Evolutionary conservation across 2,113 vertebrate species (phyloP), one percentile per base, ranked within the genome.

Genomic region (Castor canadensis): DNA sequence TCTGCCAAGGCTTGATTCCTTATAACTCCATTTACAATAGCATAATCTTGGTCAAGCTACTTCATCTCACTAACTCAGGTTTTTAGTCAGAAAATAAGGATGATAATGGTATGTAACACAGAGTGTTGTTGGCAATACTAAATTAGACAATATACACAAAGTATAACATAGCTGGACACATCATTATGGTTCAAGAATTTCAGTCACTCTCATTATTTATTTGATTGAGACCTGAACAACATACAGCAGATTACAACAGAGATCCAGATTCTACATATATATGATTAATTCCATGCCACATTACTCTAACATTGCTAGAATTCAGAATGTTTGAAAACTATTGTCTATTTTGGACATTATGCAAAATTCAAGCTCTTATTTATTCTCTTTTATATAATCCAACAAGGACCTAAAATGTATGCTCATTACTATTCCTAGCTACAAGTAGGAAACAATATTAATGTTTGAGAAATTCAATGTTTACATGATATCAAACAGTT

Each of bases 391-490:
- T 64, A 52, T 77, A 47, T 56, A 91, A 94, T 69, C 47, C 17
- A 75, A 95, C 20, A 85, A 81, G 43, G 11, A 93, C 49, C 89
- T 12, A 94, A 94, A 45, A 93, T 26, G 3, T 43, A 75, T 77
- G n/a, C 28, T 91, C n/a, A 38, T 67, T 69, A 15, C 24, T 80
- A 52, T 85, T 77, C 47, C 52, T 22, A 67, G 45, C 7, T n/a
- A 73, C 17, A 79, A 88, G 13, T 12, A 91, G 38, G 32, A 96
- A 93, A 64, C 11, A 67, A 69, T 54, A 94, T 19, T 77, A 71
- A 95, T 85, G 72, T 79, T 92, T 47, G 24, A 83, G 62, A 93
- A 93, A 84, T 58, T 89, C 76, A 92, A 16, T 60, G 62, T 94
- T 45, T 84, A 38, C 20, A 43, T 28, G 77, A 20, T 10, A 13